These are phyloP conservation scores for Synanthedon tipuliformis DNA, from an alignment of 2,888 invertebrate genomes.

Conservation along the genomic window DNA sequence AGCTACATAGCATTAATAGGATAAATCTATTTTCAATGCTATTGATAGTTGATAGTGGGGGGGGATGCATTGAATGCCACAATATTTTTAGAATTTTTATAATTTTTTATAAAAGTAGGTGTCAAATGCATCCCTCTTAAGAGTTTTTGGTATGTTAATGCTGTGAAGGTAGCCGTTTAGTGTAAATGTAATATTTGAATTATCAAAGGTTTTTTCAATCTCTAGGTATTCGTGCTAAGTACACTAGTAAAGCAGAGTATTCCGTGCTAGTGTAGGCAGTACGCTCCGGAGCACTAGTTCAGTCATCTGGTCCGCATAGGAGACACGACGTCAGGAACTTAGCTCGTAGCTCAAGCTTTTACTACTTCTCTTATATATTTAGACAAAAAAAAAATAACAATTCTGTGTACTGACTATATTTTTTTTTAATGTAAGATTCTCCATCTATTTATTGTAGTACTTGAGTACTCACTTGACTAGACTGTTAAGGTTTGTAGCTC, in stretches of 20 bases:
- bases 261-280: constrained; percentile 69
- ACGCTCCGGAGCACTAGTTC: constrained; percentile 70
- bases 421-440: constrained; percentile 44
- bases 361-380: constrained; percentile 31
- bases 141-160: constrained; percentile 34
- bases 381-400: background rate
- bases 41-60: constrained; percentile 12
- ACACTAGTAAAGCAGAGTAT: constrained; percentile 68
- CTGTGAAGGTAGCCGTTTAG: constrained; percentile 51
- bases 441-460: constrained; percentile 69
- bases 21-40: constrained; percentile 11
- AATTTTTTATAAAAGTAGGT: too few relatives aligned
- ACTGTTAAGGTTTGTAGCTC: constrained; percentile 40
- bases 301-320: constrained; percentile 62
- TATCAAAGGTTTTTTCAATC: constrained; percentile 66
- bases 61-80: too few relatives aligned
- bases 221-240: constrained; percentile 71
- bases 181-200: constrained; percentile 47
- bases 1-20: constrained; percentile 64
- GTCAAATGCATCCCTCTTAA: too few relatives aligned
- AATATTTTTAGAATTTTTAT: too few relatives aligned
- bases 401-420: constrained; percentile 39
- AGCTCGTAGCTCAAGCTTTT: constrained; percentile 48
- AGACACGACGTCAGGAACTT: constrained; percentile 58
- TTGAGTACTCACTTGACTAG: constrained; percentile 60